Percentiles rank a stretch among this genome's conserved stretches.
phyloP scores from a whole-genome alignment of 2,888 invertebrate genomes.

The Timema cristinae region DNA sequence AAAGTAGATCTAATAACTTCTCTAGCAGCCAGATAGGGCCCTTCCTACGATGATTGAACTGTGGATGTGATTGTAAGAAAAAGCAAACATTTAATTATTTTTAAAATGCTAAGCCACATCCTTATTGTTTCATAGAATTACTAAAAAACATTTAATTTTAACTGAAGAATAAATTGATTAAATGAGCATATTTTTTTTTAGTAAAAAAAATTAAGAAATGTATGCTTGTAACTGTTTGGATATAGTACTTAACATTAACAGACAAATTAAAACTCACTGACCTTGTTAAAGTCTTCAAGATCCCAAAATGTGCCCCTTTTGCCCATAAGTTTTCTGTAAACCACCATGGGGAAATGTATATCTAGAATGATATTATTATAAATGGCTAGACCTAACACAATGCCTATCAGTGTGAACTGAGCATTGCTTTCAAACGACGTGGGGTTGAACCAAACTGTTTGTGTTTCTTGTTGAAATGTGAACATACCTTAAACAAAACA shows the following conservation, averaged over 20 bases:
- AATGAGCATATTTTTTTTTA: too few species aligned
- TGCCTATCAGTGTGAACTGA: conserved; percentile 90
- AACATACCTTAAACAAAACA: conserved; percentile 49
- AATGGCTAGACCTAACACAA: conserved; percentile 90
- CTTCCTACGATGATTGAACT: too few species aligned
- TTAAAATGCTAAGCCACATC: too few species aligned
- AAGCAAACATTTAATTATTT: too few species aligned
- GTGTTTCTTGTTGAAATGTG: conserved; percentile 52
- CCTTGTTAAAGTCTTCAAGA: conserved; percentile 84
- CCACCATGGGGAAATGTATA: conserved; percentile 92
- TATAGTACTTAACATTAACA: neutral
- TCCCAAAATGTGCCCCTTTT: conserved; percentile 85
- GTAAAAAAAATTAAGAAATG: too few species aligned
- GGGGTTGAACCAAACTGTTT: conserved; percentile 81
- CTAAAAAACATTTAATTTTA: too few species aligned
- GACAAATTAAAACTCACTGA: conserved; percentile 46
- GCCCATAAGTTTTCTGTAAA: conserved; percentile 89
- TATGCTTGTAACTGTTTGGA: neutral
- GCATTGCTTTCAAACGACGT: conserved; percentile 91
- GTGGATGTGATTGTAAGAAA: too few species aligned
- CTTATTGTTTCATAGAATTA: too few species aligned
- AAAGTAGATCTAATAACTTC: too few species aligned
- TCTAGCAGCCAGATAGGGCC: too few species aligned
- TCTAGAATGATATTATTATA: conserved; percentile 94
- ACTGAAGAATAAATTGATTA: too few species aligned